phyloP scores from a whole-genome alignment of 2,113 vertebrate genomes.

The Toxostoma redivivum region DNA sequence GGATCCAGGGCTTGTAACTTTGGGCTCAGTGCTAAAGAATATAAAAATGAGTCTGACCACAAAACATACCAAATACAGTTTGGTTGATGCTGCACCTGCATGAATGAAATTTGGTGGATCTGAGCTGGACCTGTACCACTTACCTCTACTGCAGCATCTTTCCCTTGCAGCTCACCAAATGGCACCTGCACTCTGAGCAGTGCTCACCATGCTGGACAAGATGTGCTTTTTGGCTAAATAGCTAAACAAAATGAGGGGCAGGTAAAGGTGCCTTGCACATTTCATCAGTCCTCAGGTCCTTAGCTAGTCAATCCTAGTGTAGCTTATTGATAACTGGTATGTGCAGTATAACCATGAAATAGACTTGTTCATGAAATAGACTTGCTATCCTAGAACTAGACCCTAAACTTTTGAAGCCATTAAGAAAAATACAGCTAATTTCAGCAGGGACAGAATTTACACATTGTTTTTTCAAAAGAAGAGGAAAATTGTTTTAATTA shows the following conservation, averaged over 20 bases:
- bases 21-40: not conserved
- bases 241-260: not conserved
- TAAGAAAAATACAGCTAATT: not conserved
- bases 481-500: not conserved
- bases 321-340: not conserved
- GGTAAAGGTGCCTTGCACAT: not conserved
- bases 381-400: not conserved
- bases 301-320: not conserved
- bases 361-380: not conserved
- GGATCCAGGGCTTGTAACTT: not conserved
- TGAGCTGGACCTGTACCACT: not conserved
- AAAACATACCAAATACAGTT: not conserved
- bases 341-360: not conserved
- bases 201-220: not conserved
- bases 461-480: not conserved
- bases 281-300: not conserved
- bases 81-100: not conserved
- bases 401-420: not conserved
- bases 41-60: not conserved
- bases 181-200: not conserved
- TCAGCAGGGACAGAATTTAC: not conserved
- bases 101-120: not conserved
- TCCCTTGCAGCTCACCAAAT: not conserved
- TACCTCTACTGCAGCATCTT: not conserved
- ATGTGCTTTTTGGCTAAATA: not conserved